These are phyloP conservation scores for Morelia viridis DNA, from an alignment of 2,797 vertebrate species.

Conservation along the genomic window DNA sequence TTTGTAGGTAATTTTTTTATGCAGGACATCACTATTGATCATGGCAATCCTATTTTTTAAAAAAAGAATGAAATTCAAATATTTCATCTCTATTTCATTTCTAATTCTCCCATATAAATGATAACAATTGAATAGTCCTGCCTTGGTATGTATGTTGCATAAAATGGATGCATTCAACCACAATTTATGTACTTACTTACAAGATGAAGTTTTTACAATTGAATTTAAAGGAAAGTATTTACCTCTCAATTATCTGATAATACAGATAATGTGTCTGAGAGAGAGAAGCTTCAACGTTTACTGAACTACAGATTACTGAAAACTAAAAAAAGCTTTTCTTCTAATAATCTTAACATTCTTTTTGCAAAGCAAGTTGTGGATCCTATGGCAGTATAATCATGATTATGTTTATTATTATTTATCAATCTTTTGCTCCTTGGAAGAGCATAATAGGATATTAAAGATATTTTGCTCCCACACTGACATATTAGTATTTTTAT, in stretches of 20 bases:
- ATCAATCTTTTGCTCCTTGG: not conserved
- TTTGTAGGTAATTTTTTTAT: slow-evolving; percentile 41
- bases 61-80: slow-evolving; percentile 56
- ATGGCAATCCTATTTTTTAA: slow-evolving; percentile 39
- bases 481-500: not conserved
- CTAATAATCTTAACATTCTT: not conserved
- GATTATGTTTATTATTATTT: not conserved
- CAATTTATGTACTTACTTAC: slow-evolving; percentile 11
- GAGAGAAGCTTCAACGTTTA: not conserved
- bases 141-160: slow-evolving; percentile 11
- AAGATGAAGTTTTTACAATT: slow-evolving; percentile 20
- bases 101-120: slow-evolving; percentile 52
- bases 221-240: slow-evolving; percentile 27
- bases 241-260: slow-evolving; percentile 4
- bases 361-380: not conserved
- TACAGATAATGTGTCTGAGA: not conserved
- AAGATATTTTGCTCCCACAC: not conserved
- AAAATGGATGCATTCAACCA: not conserved
- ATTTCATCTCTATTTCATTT: slow-evolving; percentile 47
- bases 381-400: not conserved
- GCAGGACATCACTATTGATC: slow-evolving; percentile 22
- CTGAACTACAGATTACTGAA: not conserved
- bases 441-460: not conserved
- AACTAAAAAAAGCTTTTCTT: not conserved
- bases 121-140: slow-evolving; percentile 30